phyloP scores from a whole-genome alignment of 1,140 invertebrate species.

The Apis cerana region DNA sequence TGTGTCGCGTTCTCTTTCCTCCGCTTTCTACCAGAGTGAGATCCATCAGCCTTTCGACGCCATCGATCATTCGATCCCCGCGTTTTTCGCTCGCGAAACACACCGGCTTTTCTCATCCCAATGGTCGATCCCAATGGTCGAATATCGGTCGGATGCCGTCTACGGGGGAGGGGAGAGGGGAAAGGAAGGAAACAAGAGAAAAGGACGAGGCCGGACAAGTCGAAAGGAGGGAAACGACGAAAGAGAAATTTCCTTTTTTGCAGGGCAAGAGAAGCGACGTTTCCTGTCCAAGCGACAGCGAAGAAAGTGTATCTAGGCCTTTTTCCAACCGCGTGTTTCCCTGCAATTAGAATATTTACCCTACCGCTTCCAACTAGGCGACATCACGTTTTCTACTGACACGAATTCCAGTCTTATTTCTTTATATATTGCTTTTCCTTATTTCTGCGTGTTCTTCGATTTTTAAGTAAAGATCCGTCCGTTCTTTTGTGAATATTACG shows the following conservation, averaged over 20 bases:
- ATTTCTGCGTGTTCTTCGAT: no score
- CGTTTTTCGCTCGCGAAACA: conserved; percentile 13
- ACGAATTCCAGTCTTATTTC: conserved; percentile 9
- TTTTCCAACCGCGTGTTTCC: conserved; percentile 20
- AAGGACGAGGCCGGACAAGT: not conserved
- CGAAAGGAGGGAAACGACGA: conserved; percentile 8
- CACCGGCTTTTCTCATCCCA: no score
- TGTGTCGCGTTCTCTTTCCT: conserved; percentile 60
- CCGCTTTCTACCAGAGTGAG: conserved; percentile 55
- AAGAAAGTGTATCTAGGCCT: conserved; percentile 57
- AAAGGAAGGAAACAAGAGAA: not conserved
- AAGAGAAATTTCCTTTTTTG: conserved; percentile 45
- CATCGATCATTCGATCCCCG: conserved; percentile 35
- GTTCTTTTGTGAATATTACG: no score
- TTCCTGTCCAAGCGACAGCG: conserved; percentile 49
- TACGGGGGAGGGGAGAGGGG: no score
- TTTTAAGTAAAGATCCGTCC: no score
- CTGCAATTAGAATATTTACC: conserved; percentile 45
- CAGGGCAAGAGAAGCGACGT: conserved; percentile 11
- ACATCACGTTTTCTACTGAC: conserved; percentile 18
- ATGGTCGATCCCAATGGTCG: not conserved
- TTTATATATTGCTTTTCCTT: not conserved
- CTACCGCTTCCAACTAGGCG: conserved; percentile 37
- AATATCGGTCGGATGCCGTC: not conserved
- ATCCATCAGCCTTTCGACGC: conserved; percentile 37